Evolutionary conservation across 1,140 invertebrate genomes (phyloP).

Genomic region (Conopomorpha cramerella): DNA sequence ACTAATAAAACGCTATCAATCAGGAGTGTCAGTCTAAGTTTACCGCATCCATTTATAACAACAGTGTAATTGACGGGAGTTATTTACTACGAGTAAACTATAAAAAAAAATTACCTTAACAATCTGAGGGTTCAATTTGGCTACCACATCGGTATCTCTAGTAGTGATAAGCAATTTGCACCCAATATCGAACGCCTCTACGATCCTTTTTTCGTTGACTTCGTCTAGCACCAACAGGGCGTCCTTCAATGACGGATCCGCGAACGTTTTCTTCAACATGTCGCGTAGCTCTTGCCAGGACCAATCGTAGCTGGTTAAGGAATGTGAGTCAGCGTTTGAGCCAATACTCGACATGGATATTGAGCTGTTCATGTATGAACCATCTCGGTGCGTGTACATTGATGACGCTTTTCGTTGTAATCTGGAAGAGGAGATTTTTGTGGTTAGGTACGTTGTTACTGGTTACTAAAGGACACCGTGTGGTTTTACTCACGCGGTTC

Average conservation of each 20-base stretch:
- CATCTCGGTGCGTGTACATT: slow-evolving; percentile 14
- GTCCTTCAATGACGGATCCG: slow-evolving; percentile 40
- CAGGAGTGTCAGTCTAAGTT: too few species aligned
- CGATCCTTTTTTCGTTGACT: slow-evolving; percentile 61
- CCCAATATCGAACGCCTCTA: slow-evolving; percentile 69
- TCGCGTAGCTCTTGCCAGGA: slow-evolving; percentile 34
- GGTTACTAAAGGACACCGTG: too few species aligned
- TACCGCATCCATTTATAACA: too few species aligned
- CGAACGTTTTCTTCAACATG: slow-evolving; percentile 54
- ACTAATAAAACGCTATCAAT: too few species aligned
- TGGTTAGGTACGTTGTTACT: too few species aligned
- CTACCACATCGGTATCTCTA: slow-evolving; percentile 60
- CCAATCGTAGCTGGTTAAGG: slow-evolving; percentile 26
- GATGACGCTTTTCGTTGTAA: slow-evolving; percentile 34
- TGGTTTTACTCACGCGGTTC: too few species aligned
- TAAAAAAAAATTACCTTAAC: slow-evolving; percentile 43
- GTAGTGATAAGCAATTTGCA: slow-evolving; percentile 72
- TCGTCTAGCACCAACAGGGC: slow-evolving; percentile 70
- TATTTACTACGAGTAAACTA: too few species aligned
- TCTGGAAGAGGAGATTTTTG: slow-evolving; percentile 21
- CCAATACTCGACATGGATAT: slow-evolving; percentile 46
- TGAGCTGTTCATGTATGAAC: slow-evolving; percentile 35
- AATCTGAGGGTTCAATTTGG: slow-evolving; percentile 29
- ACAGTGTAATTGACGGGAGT: too few species aligned
- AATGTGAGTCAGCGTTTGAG: slow-evolving; percentile 29